Evolutionary conservation across 2,888 invertebrate species (phyloP), one percentile per base, ranked within the genome.

Genomic region (Callimorpha dominula): DNA sequence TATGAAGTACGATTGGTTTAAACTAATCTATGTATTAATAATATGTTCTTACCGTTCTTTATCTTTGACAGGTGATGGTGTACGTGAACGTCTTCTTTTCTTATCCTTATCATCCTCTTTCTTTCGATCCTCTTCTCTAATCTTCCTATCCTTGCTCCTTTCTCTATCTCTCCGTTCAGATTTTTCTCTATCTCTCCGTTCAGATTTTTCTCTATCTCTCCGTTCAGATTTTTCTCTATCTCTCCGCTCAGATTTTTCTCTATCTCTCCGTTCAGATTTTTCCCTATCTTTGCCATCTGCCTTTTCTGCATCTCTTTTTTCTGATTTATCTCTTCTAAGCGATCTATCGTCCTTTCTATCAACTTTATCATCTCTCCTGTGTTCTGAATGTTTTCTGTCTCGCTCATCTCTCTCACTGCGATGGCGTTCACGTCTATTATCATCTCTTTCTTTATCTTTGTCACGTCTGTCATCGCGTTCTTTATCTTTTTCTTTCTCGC

Each of bases 71-170:
- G 85, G 80, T 0, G 94, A 92, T 4, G 91, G 90, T 0, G 94
- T 92, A 52, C 89, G 89, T 31, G 91, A 91, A 63, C 87, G 88
- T 68, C 89, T 86, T 81, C 78, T 87, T 78, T 81, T 89, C 70
- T 81, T 86, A 42, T 85, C 85, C 50, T 81, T 81, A 72, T 85
- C 82, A 49, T 85, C 85, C 14, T 74, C 71, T 49, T 74, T 81
- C 74, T 76, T 68, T 75, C 72, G 74, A 40, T 75, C 72, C 66
- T 85, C 76, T 17, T 84, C 83, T 15, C 80, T 80, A 49, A 72
- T 72, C 70, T 83, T 81, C 31, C 74, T 79, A 11, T 69, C 68
- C 67, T 78, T 85, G 50, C 74, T 79, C 68, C 76, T 77, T 42
- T 80, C 81, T 78, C 78, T 76, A 20, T 78, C 79, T 11, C 67